These are phyloP conservation scores for Labia minor DNA, from an alignment of 2,888 invertebrate species.

Conservation along the genomic window DNA sequence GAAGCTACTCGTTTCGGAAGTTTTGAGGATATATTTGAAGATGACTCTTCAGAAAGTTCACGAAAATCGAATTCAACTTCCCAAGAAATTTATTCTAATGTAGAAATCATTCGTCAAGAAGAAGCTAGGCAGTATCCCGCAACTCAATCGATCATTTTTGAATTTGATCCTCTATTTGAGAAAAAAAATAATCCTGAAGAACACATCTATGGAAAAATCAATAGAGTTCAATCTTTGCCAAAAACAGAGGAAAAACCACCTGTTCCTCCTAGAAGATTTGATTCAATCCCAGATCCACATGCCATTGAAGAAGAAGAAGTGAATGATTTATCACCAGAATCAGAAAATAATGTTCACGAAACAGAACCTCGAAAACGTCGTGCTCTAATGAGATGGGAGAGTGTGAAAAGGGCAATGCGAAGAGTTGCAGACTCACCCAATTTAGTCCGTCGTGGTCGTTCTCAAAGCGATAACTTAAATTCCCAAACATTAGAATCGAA, in stretches of 20 bases:
- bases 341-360: slow-evolving; percentile 30
- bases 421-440: slow-evolving; percentile 27
- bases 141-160: slow-evolving; percentile 47
- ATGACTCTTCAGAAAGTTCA: background rate
- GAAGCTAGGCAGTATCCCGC: slow-evolving; percentile 8
- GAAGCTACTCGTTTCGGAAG: background rate
- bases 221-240: slow-evolving; percentile 13
- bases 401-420: slow-evolving; percentile 30
- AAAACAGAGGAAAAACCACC: slow-evolving; percentile 42
- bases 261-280: slow-evolving; percentile 50
- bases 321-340: slow-evolving; percentile 29
- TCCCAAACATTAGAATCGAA: background rate
- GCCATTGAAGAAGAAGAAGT: slow-evolving; percentile 23
- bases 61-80: background rate
- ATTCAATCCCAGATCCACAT: slow-evolving; percentile 44
- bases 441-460: slow-evolving; percentile 21
- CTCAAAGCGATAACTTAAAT: background rate
- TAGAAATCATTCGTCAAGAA: slow-evolving; percentile 13
- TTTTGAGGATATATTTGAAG: background rate
- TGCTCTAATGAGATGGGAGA: slow-evolving; percentile 27
- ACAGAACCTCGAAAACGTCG: slow-evolving; percentile 30
- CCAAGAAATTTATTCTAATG: background rate
- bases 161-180: slow-evolving; percentile 52
- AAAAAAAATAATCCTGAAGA: slow-evolving; percentile 17
- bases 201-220: slow-evolving; percentile 25